phyloP scores from a whole-genome alignment of 2,113 vertebrate genomes.

The Lanius ludovicianus region DNA sequence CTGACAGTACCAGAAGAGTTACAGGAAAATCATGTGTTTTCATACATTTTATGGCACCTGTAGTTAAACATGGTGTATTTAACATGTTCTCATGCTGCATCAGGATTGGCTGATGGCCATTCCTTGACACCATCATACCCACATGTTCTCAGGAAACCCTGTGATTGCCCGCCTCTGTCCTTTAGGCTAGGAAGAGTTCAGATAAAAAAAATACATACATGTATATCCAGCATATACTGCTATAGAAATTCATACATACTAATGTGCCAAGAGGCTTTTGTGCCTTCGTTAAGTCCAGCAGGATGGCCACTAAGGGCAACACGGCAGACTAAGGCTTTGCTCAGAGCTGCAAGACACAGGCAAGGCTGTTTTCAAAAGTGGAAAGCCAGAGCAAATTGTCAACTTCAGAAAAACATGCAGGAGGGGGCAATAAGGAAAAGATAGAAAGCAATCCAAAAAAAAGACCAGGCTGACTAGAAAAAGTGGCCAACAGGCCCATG shows the following conservation, averaged over 20 bases:
- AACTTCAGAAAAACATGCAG: background rate
- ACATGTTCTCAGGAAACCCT: background rate
- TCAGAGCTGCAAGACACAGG: background rate
- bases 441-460: background rate
- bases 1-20: background rate
- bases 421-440: background rate
- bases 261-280: rapidly evolving
- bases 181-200: background rate
- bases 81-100: background rate
- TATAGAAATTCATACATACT: background rate
- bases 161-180: background rate
- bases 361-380: background rate
- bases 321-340: background rate
- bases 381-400: background rate
- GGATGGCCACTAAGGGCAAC: background rate
- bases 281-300: rapidly evolving
- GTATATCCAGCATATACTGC: background rate
- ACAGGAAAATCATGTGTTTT: background rate
- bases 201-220: background rate
- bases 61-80: background rate
- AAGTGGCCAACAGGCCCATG: background rate
- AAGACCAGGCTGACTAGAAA: background rate
- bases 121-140: background rate
- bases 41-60: background rate
- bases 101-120: background rate